Conservation (phyloP, 2,888 invertebrate species). For the Andrena minutula region DNA sequence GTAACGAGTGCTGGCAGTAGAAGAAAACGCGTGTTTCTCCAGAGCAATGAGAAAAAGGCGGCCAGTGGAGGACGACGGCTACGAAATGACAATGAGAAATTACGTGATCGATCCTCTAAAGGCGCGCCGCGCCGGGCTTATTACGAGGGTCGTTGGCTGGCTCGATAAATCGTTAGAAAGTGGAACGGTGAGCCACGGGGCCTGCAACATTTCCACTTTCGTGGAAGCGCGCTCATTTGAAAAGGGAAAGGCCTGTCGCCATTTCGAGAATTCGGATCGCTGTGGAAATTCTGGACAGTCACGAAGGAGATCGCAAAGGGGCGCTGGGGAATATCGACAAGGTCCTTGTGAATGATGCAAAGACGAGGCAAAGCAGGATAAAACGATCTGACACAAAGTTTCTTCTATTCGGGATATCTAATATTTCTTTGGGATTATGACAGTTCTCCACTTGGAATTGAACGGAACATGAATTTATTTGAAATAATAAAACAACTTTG, state of each 20-base stretch:
- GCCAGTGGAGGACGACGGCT: conserved; percentile 49
- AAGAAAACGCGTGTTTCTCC: conserved; percentile 53
- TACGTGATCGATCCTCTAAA: conserved; percentile 62
- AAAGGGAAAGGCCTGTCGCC: conserved; percentile 58
- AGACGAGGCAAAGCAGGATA: too few species aligned
- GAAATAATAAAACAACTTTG: too few species aligned
- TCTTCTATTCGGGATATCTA: too few species aligned
- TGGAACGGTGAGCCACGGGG: conserved; percentile 70
- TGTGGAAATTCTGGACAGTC: conserved; percentile 52
- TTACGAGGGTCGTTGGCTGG: conserved; percentile 60
- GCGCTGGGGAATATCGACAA: conserved; percentile 30
- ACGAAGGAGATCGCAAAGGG: conserved; percentile 45
- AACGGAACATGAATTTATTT: too few species aligned
- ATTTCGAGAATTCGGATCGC: conserved; percentile 55
- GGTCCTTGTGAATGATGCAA: neutral
- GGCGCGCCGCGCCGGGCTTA: conserved; percentile 50
- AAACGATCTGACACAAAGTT: too few species aligned
- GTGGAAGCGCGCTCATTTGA: conserved; percentile 55
- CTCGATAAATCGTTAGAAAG: conserved; percentile 73
- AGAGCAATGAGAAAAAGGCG: conserved; percentile 47
- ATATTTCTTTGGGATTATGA: too few species aligned
- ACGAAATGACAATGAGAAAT: conserved; percentile 53
- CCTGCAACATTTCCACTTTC: conserved; percentile 67
- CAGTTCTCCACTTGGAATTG: too few species aligned
- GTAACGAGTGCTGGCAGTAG: conserved; percentile 24